Evolutionary conservation across 1,140 invertebrate genomes (phyloP).

Genomic region (Drosophila sulfurigaster): DNA sequence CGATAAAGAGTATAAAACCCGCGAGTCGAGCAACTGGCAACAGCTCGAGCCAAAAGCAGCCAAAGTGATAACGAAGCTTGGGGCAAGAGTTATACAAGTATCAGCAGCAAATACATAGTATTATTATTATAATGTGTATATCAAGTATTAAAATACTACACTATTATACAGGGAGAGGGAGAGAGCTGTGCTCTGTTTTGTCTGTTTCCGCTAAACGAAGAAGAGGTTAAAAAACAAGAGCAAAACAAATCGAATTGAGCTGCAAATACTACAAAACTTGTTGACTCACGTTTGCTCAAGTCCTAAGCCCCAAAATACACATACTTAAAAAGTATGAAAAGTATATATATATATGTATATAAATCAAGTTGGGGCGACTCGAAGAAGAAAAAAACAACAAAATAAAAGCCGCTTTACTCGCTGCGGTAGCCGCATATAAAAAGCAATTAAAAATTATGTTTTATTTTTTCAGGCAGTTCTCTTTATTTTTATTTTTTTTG

Average conservation of each 20-base stretch:
- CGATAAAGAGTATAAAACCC: conserved; percentile 26
- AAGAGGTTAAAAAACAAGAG: conserved; percentile 14
- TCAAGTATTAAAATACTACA: neutral
- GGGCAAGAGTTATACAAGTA: conserved; percentile 1
- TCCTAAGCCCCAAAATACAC: conserved; percentile 4
- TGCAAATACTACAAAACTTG: conserved; percentile 20
- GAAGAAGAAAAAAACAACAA: conserved; percentile 9
- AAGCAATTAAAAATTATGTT: conserved; percentile 81
- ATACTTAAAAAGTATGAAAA: conserved; percentile 13
- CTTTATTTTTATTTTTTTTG: conserved; percentile 17
- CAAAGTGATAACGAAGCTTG: conserved; percentile 38
- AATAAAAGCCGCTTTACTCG: conserved; percentile 64
- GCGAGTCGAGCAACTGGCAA: conserved; percentile 24
- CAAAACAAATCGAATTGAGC: conserved; percentile 14
- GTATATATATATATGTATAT: conserved; percentile 12
- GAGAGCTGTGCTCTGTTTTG: neutral
- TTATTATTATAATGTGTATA: neutral
- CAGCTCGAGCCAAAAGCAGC: conserved; percentile 17
- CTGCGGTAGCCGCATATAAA: conserved; percentile 66
- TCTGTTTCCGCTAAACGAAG: conserved; percentile 22
- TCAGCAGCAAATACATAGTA: neutral
- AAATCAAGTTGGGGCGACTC: conserved; percentile 37
- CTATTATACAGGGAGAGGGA: neutral
- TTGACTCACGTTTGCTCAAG: conserved; percentile 35
- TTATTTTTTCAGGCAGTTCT: conserved; percentile 36